Conservation (phyloP, 37 sponge, comb jelly and placozoan species). For the Mnemiopsis leidyi region DNA sequence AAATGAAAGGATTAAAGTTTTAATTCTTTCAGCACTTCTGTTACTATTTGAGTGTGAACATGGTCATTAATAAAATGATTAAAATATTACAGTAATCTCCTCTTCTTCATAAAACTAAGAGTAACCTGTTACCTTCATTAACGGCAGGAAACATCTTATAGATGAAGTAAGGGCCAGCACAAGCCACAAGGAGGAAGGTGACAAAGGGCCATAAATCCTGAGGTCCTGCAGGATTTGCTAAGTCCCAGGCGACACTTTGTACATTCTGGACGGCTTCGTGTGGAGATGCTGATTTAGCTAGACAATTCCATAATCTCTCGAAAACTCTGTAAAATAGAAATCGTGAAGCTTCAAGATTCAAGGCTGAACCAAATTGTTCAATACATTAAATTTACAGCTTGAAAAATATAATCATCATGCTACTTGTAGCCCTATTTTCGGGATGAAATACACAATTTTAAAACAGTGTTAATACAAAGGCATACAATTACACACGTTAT, state of each 20-base stretch:
- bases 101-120: neutral
- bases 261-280: neutral
- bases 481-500: no score
- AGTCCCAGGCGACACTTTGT: conserved; percentile 2
- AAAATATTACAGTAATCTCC: neutral
- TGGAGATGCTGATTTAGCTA: neutral
- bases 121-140: neutral
- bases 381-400: no score
- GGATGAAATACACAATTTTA: no score
- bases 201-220: conserved; percentile 69
- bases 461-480: no score
- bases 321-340: neutral
- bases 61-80: no score
- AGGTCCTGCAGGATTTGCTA: neutral
- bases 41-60: no score
- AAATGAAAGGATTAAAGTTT: neutral
- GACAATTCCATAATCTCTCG: conserved; percentile 36
- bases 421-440: no score
- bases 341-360: no score
- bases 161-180: conserved; percentile 70
- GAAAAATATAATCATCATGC: no score
- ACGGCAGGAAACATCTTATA: conserved; percentile 65
- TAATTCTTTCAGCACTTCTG: no score
- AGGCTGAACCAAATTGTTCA: no score
- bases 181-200: conserved; percentile 65